phyloP scores from a whole-genome alignment of 2,888 invertebrate species.

The Cacoxenus indagator region DNA sequence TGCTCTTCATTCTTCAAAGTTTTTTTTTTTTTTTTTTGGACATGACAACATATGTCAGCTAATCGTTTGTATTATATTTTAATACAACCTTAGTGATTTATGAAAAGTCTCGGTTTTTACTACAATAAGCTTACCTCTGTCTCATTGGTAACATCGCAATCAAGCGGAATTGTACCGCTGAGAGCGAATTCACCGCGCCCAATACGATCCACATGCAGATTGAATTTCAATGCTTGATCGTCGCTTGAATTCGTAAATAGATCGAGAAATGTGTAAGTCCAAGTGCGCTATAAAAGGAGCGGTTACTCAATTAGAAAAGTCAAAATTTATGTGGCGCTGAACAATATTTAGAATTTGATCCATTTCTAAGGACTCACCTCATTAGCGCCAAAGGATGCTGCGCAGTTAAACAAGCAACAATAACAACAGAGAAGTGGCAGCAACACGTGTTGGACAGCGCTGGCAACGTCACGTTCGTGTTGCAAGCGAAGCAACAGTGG shows the following conservation, averaged over 20 bases:
- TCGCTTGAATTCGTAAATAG: slow-evolving; percentile 12
- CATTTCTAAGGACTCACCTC: neutral
- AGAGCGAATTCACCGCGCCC: slow-evolving; percentile 37
- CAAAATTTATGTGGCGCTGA: slow-evolving; percentile 28
- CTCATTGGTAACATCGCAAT: slow-evolving; percentile 7
- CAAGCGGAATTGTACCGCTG: slow-evolving; percentile 17
- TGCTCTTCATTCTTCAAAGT: too few species aligned
- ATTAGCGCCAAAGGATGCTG: neutral
- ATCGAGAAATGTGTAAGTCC: slow-evolving; percentile 34
- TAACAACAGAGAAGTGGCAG: neutral
- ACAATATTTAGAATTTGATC: slow-evolving; percentile 26
- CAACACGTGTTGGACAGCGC: neutral
- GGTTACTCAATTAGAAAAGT: slow-evolving; percentile 20
- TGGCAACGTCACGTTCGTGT: too few species aligned
- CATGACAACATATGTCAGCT: too few species aligned
- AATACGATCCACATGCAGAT: slow-evolving; percentile 33
- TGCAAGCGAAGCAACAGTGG: too few species aligned
- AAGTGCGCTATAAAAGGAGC: slow-evolving; percentile 30
- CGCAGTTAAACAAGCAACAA: neutral
- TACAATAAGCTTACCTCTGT: slow-evolving; percentile 19
- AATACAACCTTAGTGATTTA: too few species aligned
- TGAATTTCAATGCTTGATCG: neutral
- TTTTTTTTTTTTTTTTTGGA: too few species aligned
- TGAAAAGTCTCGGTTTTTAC: too few species aligned
- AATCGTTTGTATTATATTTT: too few species aligned